phyloP scores from a whole-genome alignment of 2,888 invertebrate species.

The Pogonocherus hispidulus region DNA sequence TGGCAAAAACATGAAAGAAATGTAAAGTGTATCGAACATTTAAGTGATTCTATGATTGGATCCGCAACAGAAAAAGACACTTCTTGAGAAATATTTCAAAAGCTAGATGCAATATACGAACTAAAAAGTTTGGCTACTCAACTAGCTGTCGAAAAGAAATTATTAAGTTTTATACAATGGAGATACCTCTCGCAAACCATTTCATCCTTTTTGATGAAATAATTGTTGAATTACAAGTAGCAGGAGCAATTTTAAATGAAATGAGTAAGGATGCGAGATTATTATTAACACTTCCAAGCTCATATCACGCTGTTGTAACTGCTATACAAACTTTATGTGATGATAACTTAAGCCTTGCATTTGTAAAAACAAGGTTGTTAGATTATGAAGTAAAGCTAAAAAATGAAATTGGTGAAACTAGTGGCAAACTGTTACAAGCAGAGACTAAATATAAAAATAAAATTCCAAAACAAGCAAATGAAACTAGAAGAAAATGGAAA shows the following conservation, averaged over 20 bases:
- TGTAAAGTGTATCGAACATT: background rate
- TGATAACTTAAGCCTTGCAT: conserved; percentile 56
- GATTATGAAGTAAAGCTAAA: conserved; percentile 30
- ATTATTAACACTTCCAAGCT: conserved; percentile 57
- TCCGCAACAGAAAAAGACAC: background rate
- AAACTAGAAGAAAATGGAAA: too few species aligned
- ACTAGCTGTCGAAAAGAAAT: background rate
- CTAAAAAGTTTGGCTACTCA: background rate
- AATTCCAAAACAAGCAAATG: background rate
- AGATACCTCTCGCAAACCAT: background rate
- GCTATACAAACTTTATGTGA: conserved; percentile 60
- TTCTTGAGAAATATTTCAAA: background rate
- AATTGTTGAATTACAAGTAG: background rate
- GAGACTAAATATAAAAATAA: background rate
- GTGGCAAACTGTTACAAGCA: background rate
- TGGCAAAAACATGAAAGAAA: background rate
- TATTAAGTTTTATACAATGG: background rate
- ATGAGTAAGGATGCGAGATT: conserved; percentile 30
- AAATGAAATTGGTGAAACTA: background rate
- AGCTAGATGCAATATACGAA: background rate
- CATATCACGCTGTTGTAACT: conserved; percentile 56
- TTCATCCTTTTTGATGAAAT: background rate
- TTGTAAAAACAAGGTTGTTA: conserved; percentile 56
- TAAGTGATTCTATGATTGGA: background rate
- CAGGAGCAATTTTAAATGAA: too few species aligned